Conservation (phyloP, 2,797 vertebrate species). For the Microtus californicus region DNA sequence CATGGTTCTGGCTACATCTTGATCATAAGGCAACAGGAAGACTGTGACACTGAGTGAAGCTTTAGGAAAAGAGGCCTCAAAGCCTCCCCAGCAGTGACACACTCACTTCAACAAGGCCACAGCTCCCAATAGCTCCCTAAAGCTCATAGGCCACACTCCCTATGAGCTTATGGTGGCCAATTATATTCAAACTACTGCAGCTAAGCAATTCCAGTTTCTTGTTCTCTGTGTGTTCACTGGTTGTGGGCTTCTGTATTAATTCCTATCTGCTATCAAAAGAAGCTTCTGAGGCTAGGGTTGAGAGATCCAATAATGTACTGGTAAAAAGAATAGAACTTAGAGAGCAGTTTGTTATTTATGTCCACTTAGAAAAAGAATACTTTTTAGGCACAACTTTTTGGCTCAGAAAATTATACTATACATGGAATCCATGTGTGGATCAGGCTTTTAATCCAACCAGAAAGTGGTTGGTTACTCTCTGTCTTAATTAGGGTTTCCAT, state of each 20-base stretch:
- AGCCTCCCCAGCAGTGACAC: not conserved
- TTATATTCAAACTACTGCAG: not conserved
- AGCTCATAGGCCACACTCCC: not conserved
- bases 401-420: not conserved
- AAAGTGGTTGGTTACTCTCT: not conserved
- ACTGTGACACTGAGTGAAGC: not conserved
- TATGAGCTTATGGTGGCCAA: not conserved
- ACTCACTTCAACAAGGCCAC: not conserved
- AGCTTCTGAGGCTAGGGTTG: not conserved
- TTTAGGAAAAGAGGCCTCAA: not conserved
- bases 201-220: not conserved
- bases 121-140: not conserved
- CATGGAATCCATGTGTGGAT: not conserved
- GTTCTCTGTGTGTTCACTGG: not conserved
- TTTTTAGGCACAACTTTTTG: not conserved
- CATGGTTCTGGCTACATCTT: not conserved
- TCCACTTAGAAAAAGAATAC: not conserved
- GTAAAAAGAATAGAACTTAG: not conserved
- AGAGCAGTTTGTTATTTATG: not conserved
- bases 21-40: not conserved
- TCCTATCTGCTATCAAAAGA: not conserved
- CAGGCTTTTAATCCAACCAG: not conserved
- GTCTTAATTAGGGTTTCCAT: not conserved
- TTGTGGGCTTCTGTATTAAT: not conserved
- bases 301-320: not conserved